Base-by-base conservation (phyloP, 2,797 vertebrate genomes). In the Potorous gilbertii region DNA sequence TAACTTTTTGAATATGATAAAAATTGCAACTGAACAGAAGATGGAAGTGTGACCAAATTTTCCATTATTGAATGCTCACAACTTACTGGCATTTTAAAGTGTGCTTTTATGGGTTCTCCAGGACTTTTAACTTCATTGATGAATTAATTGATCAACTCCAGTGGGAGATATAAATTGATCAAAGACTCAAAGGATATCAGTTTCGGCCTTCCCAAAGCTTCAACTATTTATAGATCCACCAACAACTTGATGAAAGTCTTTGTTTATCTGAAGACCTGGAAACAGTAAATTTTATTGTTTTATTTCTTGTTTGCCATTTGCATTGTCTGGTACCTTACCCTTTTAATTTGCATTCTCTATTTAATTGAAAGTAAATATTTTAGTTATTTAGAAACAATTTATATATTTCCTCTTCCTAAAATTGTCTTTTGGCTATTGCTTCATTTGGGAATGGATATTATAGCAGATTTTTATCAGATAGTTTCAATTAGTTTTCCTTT, bases 1-100 rank as follows among this genome's bases (percentile, higher is more conserved):
- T 74, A 21, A 74, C 89, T 87, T 55, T 94, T 90, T 31, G 50
- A 90, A 92, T 1, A 29, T 93, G n/a, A 0, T 93, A 56, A 91
- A 91, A 93, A 28, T 95, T 96, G 9, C 14, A 92, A 91, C 46
- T 93, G 94, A 94, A 18, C 92, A 93, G 31, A 56, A 16, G 94
- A 55, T 94, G 46, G 93, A 93, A n/a, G 2, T 91, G 89, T 93
- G 10, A 74, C 66, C 66, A 74, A 21, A 74, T 74, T 74, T 9
- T 81, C 8, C 40, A 24, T 81, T 81, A 46, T 46, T 81, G 40
- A 81, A 46, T 81, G 21, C 21, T 46, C 21, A 46, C 21, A 27
- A 24, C n/a, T 81, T 81, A 10, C 21, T 81, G 74, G 21, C 21
- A 81, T 81, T 81, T 81, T 46, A 40, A 81, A 81, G 40, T 81